Evolutionary conservation across 2,888 invertebrate species (phyloP).

Genomic region (Papilio demoleus): DNA sequence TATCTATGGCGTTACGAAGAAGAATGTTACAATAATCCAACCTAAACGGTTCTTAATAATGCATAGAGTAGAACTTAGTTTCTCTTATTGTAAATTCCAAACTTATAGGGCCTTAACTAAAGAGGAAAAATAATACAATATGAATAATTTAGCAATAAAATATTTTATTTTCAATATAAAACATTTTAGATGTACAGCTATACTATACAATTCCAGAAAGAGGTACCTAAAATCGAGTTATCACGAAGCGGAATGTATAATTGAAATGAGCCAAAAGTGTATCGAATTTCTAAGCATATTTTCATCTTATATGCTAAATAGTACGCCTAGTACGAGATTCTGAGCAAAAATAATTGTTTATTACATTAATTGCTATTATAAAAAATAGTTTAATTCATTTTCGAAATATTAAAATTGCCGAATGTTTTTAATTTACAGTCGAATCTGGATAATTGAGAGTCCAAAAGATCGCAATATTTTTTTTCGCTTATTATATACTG

Average conservation of each 20-base stretch:
- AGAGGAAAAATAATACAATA: constrained; percentile 44
- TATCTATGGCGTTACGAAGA: no score
- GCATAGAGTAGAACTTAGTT: no score
- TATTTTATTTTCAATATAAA: constrained; percentile 75
- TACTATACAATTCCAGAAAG: constrained; percentile 54
- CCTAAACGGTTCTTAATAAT: no score
- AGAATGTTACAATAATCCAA: no score
- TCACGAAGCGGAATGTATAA: constrained; percentile 47
- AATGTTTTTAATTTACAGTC: no score
- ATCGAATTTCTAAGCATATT: constrained; percentile 27
- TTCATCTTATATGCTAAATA: constrained; percentile 47
- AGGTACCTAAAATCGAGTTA: constrained; percentile 45
- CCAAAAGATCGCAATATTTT: no score
- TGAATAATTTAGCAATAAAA: constrained; percentile 69
- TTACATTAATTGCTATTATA: not conserved
- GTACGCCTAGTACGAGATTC: constrained; percentile 38
- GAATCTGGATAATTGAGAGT: no score
- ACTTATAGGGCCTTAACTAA: not conserved
- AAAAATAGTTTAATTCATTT: no score
- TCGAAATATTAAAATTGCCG: constrained; percentile 3
- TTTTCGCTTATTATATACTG: no score
- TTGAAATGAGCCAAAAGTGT: constrained; percentile 48
- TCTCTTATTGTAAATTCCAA: not conserved
- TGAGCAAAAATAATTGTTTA: constrained; percentile 40
- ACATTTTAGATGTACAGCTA: constrained; percentile 68